Evolutionary conservation across 2,113 vertebrate genomes (phyloP).

Genomic region (Chloropsis hardwickii): DNA sequence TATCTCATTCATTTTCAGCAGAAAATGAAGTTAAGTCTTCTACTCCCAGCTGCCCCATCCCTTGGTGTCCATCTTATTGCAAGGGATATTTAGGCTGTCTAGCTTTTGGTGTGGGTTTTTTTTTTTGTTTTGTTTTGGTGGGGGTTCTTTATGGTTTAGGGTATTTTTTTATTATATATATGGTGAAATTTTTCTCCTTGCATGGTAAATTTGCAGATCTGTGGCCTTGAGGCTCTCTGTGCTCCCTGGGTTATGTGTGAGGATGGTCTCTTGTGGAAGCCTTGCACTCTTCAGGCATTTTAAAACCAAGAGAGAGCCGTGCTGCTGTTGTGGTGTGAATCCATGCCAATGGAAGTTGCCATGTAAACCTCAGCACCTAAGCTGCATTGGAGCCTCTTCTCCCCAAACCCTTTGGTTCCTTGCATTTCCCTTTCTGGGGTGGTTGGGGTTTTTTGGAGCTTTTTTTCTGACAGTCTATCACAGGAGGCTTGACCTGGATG

Average conservation of each 20-base stretch:
- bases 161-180: background rate
- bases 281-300: background rate
- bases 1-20: background rate
- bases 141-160: background rate
- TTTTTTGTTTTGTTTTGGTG: too few species aligned
- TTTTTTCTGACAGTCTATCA: background rate
- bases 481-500: background rate
- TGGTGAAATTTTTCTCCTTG: background rate
- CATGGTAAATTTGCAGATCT: background rate
- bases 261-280: background rate
- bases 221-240: background rate
- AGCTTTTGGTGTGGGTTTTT: background rate
- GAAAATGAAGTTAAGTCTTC: background rate
- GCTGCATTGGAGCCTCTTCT: background rate
- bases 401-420: background rate
- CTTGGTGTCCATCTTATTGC: background rate
- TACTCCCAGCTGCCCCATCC: background rate
- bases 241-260: background rate
- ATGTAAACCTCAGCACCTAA: background rate
- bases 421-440: background rate
- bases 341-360: background rate
- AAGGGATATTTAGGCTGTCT: background rate
- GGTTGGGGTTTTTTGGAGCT: background rate
- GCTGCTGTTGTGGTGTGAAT: background rate
- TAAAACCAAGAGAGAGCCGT: background rate